These are phyloP conservation scores for Leistus spinibarbis DNA, from an alignment of 2,888 invertebrate genomes.

Conservation along the genomic window DNA sequence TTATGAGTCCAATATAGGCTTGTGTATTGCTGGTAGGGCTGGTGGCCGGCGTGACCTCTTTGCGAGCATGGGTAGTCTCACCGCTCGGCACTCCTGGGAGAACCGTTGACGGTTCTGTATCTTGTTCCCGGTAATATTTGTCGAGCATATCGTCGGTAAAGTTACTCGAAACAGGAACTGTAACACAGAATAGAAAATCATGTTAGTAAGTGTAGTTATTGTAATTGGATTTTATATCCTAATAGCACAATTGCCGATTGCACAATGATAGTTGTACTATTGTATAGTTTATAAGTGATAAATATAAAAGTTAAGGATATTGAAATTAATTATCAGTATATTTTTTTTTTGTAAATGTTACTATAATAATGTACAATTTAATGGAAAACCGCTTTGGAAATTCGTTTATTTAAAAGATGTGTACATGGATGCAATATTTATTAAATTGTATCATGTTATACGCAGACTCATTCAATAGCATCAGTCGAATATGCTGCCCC, in stretches of 20 bases:
- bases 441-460: not conserved
- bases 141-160: constrained; percentile 66
- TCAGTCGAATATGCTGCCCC: too few species aligned
- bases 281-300: too few species aligned
- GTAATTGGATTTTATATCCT: constrained; percentile 28
- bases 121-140: constrained; percentile 66
- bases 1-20: constrained; percentile 68
- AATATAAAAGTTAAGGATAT: not conserved
- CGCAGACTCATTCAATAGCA: not conserved
- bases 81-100: constrained; percentile 55
- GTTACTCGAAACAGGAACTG: constrained; percentile 62
- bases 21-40: constrained; percentile 65
- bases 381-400: too few species aligned
- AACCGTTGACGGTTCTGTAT: constrained; percentile 53
- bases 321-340: not conserved
- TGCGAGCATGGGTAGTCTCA: constrained; percentile 60
- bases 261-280: too few species aligned
- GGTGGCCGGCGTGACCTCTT: constrained; percentile 64
- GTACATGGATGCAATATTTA: not conserved
- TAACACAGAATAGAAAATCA: constrained; percentile 7
- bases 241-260: constrained; percentile 13
- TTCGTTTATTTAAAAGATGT: not conserved
- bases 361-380: not conserved
- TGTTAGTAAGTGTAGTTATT: constrained; percentile 1
- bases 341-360: constrained; percentile 4